These are phyloP conservation scores for Cyprinodon variegatus DNA, from an alignment of 2,113 vertebrate genomes.

Conservation along the genomic window DNA sequence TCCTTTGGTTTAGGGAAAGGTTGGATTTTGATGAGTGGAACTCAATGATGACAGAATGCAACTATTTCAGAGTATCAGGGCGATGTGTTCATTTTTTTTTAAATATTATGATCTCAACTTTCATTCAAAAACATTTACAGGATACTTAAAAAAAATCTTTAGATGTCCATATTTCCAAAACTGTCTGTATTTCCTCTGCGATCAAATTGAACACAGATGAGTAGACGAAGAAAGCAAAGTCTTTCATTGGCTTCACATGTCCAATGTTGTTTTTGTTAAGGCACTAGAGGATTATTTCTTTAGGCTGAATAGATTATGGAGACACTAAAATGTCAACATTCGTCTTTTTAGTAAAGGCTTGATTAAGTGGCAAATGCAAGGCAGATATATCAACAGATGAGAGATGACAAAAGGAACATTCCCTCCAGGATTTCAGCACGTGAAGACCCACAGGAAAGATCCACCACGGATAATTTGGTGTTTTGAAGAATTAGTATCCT, in stretches of 20 bases:
- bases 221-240: conserved; percentile 8
- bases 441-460: conserved; percentile 3
- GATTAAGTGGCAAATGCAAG: conserved; percentile 39
- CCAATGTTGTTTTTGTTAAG: conserved; percentile 57
- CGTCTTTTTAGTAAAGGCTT: conserved; percentile 34
- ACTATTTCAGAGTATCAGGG: neutral
- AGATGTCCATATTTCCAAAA: neutral
- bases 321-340: conserved; percentile 55
- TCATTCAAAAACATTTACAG: conserved; percentile 11
- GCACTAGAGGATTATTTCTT: conserved; percentile 67
- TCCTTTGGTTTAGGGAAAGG: conserved; percentile 50
- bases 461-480: conserved; percentile 16
- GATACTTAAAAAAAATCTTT: neutral
- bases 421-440: conserved; percentile 16
- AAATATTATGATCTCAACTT: conserved; percentile 1
- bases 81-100: neutral
- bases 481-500: conserved; percentile 45
- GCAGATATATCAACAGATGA: conserved; percentile 39
- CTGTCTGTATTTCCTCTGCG: conserved; percentile 19
- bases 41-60: neutral
- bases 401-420: conserved; percentile 52
- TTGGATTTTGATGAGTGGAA: conserved; percentile 5
- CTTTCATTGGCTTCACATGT: conserved; percentile 27
- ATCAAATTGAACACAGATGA: conserved; percentile 25
- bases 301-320: conserved; percentile 43